Evolutionary conservation across 37 sponge, comb jelly and placozoan genomes (phyloP).

Genomic region (Spongilla lacustris): DNA sequence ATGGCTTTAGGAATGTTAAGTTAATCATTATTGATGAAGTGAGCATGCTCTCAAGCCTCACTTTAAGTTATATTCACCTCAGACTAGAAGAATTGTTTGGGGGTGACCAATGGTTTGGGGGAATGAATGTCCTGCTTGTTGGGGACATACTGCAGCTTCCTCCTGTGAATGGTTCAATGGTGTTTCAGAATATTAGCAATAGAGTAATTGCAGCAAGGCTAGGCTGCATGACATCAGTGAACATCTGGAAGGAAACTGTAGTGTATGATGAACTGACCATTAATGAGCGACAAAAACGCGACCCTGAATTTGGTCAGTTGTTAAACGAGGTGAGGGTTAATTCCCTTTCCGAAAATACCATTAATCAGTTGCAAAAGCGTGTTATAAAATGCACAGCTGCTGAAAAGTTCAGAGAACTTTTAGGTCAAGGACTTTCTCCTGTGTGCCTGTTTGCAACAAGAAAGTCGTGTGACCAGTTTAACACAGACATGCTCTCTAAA

Average conservation of each 20-base stretch:
- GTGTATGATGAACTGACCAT: slow-evolving; percentile 66
- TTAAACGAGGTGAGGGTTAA: slow-evolving; percentile 23
- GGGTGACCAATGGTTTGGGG: slow-evolving; percentile 39
- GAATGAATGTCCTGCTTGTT: slow-evolving; percentile 34
- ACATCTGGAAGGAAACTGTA: slow-evolving; percentile 55
- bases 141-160: slow-evolving; percentile 67
- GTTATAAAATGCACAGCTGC: slow-evolving; percentile 8
- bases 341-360: not conserved
- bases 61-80: slow-evolving; percentile 46
- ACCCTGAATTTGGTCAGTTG: slow-evolving; percentile 11
- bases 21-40: slow-evolving; percentile 69
- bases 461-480: slow-evolving; percentile 36
- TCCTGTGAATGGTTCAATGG: slow-evolving; percentile 46
- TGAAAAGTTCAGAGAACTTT: slow-evolving; percentile 35
- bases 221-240: slow-evolving; percentile 39
- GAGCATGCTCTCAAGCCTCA: slow-evolving; percentile 40
- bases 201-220: slow-evolving; percentile 14
- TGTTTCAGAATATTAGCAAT: slow-evolving; percentile 37
- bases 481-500: slow-evolving; percentile 24
- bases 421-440: slow-evolving; percentile 10
- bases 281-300: slow-evolving; percentile 72
- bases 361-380: not conserved
- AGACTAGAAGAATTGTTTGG: slow-evolving; percentile 54
- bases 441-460: slow-evolving; percentile 65
- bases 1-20: slow-evolving; percentile 14